Evolutionary conservation across 2,113 vertebrate species (phyloP), one percentile per base, ranked within the genome.

Genomic region (Cryptotis parvus): DNA sequence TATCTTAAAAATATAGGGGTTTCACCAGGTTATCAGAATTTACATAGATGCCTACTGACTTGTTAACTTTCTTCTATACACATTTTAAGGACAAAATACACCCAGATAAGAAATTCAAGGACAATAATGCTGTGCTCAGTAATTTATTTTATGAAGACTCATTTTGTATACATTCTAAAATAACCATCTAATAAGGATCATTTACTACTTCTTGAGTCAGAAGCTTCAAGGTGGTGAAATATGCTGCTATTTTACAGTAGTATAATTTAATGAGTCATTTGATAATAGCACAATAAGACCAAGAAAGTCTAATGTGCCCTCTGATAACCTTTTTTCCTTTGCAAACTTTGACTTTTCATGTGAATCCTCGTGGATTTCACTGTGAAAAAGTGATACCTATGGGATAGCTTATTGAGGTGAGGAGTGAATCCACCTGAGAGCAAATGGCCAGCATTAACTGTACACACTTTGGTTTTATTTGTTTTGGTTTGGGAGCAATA

Each of bases 91-190:
- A 87, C 35, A 83, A 49, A 80, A 72, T 75, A n/a, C 6, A 78
- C 49, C 43, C 49, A 49, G 66, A 92, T 15, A 58, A 84, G 52
- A 91, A 79, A 81, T 77, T 75, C 76, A 63, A 73, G 79, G 43
- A 66, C 9, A 35, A 26, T 45, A 72, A 43, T 77, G 18, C 27
- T 80, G 3, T 81, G 33, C 35, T 87, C 73, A 16, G 39, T 31
- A 83, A 52, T n/a, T 80, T 81, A 81, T 69, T 72, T 83, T 37
- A 80, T 31, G 4, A 87, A 87, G 20, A n/a, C 82, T 29, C 84
- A 39, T 72, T 76, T 68, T 70, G 3, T 87, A 2, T 58, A 74
- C 74, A 88, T 88, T 92, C 18, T 14, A 80, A 85, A 77, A 75
- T 58, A 35, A 37, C 39, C 8, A 70, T 76, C 41, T 87, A 43